Base-by-base conservation (phyloP, 2,113 vertebrate species). In the Arvicanthis niloticus region DNA sequence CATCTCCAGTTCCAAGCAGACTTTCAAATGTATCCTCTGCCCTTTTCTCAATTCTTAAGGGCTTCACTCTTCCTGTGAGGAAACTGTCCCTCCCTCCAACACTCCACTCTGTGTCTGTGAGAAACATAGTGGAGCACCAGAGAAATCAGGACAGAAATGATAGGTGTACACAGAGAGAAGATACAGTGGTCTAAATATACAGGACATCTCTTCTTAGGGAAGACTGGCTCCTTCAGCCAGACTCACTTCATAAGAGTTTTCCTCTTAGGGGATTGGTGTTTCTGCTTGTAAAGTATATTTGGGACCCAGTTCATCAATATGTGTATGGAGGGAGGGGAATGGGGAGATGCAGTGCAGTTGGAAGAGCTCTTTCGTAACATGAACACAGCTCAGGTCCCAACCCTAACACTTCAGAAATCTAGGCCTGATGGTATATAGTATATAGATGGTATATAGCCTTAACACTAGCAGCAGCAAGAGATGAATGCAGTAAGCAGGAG, bases 151-250 rank as follows among this genome's bases (percentile, higher is more conserved):
- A 42, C 2, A 34, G 29, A n/a, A 80, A 6, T 3, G 3, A 1
- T 17, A 22, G 45, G 21, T 77, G 6, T 89, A 16, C 3, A n/a
- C 9, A n/a, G 40, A 62, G 45, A 76, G 37, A 1, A 31, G 7
- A 12, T 62, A 0, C 2, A 7, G 11, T 7, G 31, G 26, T 40
- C 9, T 22, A 13, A 45, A 75, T 0, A 13, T n/a, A 7, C 13
- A 24, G 11, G 40, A 17, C 15, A 0, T 0, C 21, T 68, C 24
- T 5, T 13, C 5, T 85, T 1, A 0, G n/a, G 12, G 31, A 0
- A 37, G 2, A 65, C 81, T 58, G 26, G 31, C 29, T 89, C 91
- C 34, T 22, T 24, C 82, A 42, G 11, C 53, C 72, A 12, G 21
- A 31, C 2, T 51, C 21, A 24, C 34, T 16, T 62, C 7, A 0